These are phyloP conservation scores for Lichenostomus cassidix DNA, from an alignment of 2,113 vertebrate genomes.

Conservation along the genomic window DNA sequence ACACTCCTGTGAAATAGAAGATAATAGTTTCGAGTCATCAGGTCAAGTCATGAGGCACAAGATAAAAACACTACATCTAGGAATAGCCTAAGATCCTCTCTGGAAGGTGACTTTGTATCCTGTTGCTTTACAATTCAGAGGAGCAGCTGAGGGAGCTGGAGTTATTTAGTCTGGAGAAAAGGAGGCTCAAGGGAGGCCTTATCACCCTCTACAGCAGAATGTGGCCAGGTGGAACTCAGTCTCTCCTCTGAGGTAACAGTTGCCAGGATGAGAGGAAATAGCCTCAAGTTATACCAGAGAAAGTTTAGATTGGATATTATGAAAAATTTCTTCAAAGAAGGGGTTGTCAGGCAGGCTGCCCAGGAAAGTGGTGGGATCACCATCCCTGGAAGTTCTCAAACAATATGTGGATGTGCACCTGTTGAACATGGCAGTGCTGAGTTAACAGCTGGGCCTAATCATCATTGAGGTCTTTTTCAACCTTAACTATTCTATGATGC, in stretches of 20 bases:
- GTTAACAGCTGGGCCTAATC: neutral
- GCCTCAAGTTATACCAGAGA: neutral
- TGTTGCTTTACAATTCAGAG: neutral
- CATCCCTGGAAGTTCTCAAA: neutral
- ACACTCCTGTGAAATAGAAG: neutral
- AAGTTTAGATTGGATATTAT: neutral
- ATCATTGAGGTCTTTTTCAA: neutral
- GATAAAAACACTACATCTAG: neutral
- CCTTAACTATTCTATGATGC: neutral
- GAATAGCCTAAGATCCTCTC: neutral
- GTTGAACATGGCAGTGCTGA: neutral
- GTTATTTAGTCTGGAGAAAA: neutral
- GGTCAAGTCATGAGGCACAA: neutral
- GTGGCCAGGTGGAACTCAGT: fast-evolving
- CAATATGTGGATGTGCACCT: neutral
- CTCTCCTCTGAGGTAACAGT: neutral
- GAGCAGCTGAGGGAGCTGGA: neutral
- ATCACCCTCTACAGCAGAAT: neutral
- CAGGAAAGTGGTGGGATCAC: neutral
- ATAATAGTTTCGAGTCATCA: neutral
- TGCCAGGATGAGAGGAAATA: neutral
- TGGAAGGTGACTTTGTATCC: neutral
- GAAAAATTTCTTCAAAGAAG: neutral
- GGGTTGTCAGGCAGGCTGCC: neutral
- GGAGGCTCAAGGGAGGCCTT: neutral